phyloP scores from a whole-genome alignment of 30 jellyfish, hydroid and myxozoan genomes.

The Morbakka virulenta region DNA sequence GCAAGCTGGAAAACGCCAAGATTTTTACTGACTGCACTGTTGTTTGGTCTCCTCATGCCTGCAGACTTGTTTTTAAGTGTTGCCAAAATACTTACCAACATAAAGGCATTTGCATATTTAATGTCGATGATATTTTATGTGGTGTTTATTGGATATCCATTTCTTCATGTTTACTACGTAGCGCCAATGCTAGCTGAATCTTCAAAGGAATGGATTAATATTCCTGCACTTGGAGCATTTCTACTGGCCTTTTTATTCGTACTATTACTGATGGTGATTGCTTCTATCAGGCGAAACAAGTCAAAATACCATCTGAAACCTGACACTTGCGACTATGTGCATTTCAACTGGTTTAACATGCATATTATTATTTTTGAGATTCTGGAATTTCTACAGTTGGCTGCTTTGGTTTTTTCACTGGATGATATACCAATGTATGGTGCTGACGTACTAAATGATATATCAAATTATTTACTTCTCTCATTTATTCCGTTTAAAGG shows the following conservation, averaged over 20 bases:
- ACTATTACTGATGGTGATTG: constrained; percentile 57
- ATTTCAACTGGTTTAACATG: constrained; percentile 79
- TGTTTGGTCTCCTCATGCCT: constrained; percentile 85
- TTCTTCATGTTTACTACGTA: constrained; percentile 47
- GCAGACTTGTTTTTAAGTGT: constrained; percentile 84
- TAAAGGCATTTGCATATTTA: constrained; percentile 29
- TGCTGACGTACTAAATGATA: constrained; percentile 25
- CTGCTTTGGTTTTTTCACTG: constrained; percentile 68
- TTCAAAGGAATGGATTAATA: constrained; percentile 69
- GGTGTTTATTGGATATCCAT: constrained; percentile 64
- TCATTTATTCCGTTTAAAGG: constrained; percentile 67
- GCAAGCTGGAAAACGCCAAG: constrained; percentile 97
- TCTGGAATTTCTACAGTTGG: constrained; percentile 75
- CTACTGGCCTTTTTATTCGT: constrained; percentile 44
- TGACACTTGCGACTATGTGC: constrained; percentile 72
- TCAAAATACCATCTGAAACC: constrained; percentile 28
- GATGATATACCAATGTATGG: constrained; percentile 86
- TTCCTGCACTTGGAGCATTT: constrained; percentile 43
- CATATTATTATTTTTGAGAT: constrained; percentile 78
- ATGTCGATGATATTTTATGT: constrained; percentile 43
- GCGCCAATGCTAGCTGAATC: constrained; percentile 45
- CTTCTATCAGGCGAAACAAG: constrained; percentile 18
- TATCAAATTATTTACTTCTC: constrained; percentile 64
- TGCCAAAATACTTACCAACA: constrained; percentile 25
- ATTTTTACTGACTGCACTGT: constrained; percentile 61